A percentile compares a stretch with the other conserved stretches of the same genome.
These are phyloP conservation scores for Ips typographus DNA, from an alignment of 1,140 invertebrate species.

Conservation along the genomic window DNA sequence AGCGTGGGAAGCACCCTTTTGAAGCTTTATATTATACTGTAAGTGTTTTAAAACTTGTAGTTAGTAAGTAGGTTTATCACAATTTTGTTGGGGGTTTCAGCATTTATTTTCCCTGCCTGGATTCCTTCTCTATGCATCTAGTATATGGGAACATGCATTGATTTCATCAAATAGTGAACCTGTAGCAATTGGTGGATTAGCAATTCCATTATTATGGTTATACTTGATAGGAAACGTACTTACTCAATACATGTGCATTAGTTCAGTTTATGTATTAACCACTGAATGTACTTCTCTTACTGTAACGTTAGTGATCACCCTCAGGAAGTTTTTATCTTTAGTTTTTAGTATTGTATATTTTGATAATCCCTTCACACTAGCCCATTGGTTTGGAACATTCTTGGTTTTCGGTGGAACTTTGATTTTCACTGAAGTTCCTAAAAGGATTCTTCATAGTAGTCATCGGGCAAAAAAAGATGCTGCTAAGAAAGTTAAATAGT, in stretches of 20 bases:
- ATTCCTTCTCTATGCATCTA: constrained; percentile 73
- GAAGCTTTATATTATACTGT: constrained; percentile 94
- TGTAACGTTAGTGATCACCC: constrained; percentile 92
- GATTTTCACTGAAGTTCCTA: constrained; percentile 80
- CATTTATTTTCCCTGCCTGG: constrained; percentile 87
- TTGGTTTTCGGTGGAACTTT: constrained; percentile 92
- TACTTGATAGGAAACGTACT: constrained; percentile 85
- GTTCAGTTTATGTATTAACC: constrained; percentile 91
- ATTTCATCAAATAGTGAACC: constrained; percentile 62
- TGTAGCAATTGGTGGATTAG: constrained; percentile 54
- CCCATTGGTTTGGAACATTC: constrained; percentile 90
- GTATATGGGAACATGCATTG: constrained; percentile 73
- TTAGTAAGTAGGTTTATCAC: too few relatives aligned
- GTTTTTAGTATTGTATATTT: constrained; percentile 96
- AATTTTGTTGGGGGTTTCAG: constrained; percentile 52
- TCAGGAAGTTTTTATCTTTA: constrained; percentile 93
- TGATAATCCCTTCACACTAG: constrained; percentile 87
- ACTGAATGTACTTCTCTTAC: constrained; percentile 92
- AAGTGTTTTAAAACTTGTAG: constrained; percentile 35
- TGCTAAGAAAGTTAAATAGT: too few relatives aligned
- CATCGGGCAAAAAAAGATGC: too few relatives aligned
- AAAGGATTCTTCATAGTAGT: constrained; percentile 6
- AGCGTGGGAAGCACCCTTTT: constrained; percentile 89
- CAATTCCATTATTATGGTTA: constrained; percentile 72
- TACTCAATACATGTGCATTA: constrained; percentile 95